Conservation (phyloP, 2,113 vertebrate genomes). For the Sebastes schlegelii region DNA sequence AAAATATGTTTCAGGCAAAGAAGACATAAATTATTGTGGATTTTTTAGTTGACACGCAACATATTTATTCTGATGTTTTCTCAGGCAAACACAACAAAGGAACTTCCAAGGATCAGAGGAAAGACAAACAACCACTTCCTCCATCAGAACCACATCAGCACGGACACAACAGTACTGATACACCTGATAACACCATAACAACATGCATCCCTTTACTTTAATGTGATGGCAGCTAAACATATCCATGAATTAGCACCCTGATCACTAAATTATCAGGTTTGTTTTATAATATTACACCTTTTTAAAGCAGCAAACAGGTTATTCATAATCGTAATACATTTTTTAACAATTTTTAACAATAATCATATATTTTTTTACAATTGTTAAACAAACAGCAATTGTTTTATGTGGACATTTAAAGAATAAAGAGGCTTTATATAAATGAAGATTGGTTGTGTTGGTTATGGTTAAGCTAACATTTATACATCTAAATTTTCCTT, state of each 20-base stretch:
- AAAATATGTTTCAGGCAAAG: neutral
- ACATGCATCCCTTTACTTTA: neutral
- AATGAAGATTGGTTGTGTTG: neutral
- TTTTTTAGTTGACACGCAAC: too few relatives aligned
- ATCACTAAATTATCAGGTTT: neutral
- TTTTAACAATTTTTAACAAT: too few relatives aligned
- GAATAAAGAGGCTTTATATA: constrained; percentile 10
- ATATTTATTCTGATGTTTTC: constrained; percentile 10
- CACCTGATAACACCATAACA: neutral
- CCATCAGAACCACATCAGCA: constrained; percentile 30
- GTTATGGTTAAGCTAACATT: neutral
- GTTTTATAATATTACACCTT: neutral
- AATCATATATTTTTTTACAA: neutral
- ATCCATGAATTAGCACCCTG: neutral
- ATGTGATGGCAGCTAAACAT: neutral
- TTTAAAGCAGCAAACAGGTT: neutral
- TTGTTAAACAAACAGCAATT: neutral
- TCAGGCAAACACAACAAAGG: constrained; percentile 59
- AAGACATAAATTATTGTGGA: neutral
- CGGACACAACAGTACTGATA: neutral
- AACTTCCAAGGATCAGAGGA: constrained; percentile 39
- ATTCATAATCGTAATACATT: neutral
- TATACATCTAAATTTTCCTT: neutral
- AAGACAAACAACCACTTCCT: constrained; percentile 23
- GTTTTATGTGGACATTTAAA: neutral